Conservation (phyloP, 2,113 vertebrate genomes). For the Platycercus adscitus region DNA sequence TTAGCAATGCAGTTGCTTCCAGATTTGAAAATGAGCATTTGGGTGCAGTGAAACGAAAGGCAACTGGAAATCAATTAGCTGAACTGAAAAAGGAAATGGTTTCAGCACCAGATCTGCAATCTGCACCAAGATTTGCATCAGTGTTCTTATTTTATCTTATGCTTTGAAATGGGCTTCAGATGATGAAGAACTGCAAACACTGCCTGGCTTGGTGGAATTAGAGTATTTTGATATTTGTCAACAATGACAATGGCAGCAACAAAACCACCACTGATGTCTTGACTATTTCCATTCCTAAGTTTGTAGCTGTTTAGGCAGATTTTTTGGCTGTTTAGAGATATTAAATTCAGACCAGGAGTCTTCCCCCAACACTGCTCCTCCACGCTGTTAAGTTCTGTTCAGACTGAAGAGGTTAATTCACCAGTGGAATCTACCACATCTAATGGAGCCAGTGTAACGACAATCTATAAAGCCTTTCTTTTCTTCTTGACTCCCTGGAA, state of each 20-base stretch:
- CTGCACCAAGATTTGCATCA: not conserved
- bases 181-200: not conserved
- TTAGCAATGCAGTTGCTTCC: not conserved
- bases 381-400: too few relatives aligned
- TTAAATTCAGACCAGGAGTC: not conserved
- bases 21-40: constrained; percentile 43
- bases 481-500: not conserved
- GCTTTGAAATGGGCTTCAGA: not conserved
- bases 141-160: not conserved
- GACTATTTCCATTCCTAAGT: not conserved
- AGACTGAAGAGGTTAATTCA: not conserved
- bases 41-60: not conserved
- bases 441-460: not conserved
- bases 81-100: constrained; percentile 22
- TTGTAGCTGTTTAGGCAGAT: not conserved
- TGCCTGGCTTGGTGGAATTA: not conserved
- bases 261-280: not conserved
- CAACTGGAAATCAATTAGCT: constrained; percentile 46
- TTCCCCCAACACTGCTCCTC: not conserved
- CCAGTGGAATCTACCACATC: not conserved
- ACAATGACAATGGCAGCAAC: not conserved
- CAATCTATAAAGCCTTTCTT: not conserved
- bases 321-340: not conserved
- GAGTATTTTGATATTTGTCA: not conserved
- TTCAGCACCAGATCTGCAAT: constrained; percentile 23